Evolutionary conservation across 1,140 invertebrate species (phyloP).

Genomic region (Drosophila athabasca): DNA sequence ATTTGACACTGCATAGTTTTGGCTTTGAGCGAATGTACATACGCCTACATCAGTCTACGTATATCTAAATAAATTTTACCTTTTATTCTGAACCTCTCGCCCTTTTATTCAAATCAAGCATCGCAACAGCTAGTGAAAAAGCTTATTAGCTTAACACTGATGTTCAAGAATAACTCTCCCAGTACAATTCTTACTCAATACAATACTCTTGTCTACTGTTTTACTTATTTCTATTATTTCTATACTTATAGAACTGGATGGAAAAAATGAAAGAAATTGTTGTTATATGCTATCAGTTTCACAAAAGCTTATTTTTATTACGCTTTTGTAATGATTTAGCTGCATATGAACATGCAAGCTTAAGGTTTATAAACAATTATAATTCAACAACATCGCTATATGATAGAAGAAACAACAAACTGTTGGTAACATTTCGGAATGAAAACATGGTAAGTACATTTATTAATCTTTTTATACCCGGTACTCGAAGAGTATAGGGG

Average conservation of each 20-base stretch:
- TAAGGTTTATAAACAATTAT: conserved; percentile 89
- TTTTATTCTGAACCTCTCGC: too few species aligned
- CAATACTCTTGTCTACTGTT: conserved; percentile 1
- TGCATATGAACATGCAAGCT: conserved; percentile 86
- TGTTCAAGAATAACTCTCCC: too few species aligned
- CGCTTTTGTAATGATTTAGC: conserved; percentile 89
- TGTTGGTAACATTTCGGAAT: conserved; percentile 90
- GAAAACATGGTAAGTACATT: conserved; percentile 86
- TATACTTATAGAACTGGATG: conserved; percentile 85
- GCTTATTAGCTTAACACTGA: too few species aligned
- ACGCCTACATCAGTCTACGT: too few species aligned
- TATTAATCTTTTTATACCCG: neutral
- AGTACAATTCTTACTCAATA: too few species aligned
- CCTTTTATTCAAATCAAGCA: too few species aligned
- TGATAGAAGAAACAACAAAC: conserved; percentile 86
- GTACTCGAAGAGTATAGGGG: too few species aligned
- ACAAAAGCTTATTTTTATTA: conserved; percentile 88
- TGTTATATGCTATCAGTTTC: conserved; percentile 88
- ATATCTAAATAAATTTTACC: too few species aligned
- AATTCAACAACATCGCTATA: conserved; percentile 90
- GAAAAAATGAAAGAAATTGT: conserved; percentile 87
- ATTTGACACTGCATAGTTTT: too few species aligned
- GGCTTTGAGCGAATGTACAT: too few species aligned
- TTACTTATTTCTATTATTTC: neutral
- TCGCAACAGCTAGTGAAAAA: too few species aligned